Base-by-base conservation (phyloP, 2,113 vertebrate genomes). In the Circaetus cinerascens region DNA sequence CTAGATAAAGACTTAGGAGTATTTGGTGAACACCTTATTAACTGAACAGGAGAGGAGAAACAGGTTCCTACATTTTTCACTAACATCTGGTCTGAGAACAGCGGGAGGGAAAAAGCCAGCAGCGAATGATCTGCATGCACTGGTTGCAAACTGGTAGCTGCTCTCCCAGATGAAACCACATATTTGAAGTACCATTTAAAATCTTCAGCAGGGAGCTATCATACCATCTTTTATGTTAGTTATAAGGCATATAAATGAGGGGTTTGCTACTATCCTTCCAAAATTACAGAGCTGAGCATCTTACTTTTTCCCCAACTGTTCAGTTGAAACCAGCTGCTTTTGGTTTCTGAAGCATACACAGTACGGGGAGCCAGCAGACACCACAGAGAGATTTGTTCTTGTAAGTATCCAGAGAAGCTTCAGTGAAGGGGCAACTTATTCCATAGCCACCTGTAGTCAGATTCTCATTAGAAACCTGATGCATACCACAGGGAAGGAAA, bases 191-290 rank as follows among this genome's bases (percentile, higher is more conserved):
- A 88, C 75, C 51, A 86, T 97, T 94, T 95, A 80, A 95, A 96
- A 95, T 83, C 86, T 95, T 92, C 96, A 96, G 79, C 96, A 88
- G 92, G 90, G 92, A 95, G 82, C 79, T 93, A 93, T 94, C 86
- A 48, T 77, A 36, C 30, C 55, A 88, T 67, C 46, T 67, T 95
- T 95, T 92, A 46, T 86, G 75, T 56, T 88, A 95, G 88, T 88
- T 95, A 86, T 36, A 60, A 96, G 46, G 82, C 59, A 92, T 90
- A 77, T 75, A 92, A 95, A 96, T 81, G 72, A 94, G 48, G 1
- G 6, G 0, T 86, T 93, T 81, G 55, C n/a, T 84, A 27, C 55
- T 36, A 46, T 55, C 18, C 10, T 81, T 90, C 43, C 55, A 81
- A 80, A 95, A 86, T 32, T 27, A 80, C 43, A 88, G 46, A 86